These are phyloP conservation scores for Eulacestoma nigropectus DNA, from an alignment of 2,113 vertebrate species.

Conservation along the genomic window DNA sequence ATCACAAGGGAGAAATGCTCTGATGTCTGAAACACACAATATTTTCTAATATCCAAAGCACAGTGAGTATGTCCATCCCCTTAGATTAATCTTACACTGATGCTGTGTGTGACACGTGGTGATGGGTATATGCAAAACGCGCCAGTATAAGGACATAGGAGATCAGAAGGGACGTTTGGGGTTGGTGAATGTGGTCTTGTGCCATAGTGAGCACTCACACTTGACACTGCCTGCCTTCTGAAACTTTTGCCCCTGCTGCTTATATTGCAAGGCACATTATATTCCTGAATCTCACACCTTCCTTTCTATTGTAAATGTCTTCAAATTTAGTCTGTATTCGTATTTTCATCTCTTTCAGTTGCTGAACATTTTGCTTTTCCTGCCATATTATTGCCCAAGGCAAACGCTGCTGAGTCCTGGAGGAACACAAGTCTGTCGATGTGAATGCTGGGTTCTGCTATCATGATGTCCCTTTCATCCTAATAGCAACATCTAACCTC, in stretches of 20 bases:
- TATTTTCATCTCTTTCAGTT: not conserved
- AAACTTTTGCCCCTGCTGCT: not conserved
- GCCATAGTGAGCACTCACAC: not conserved
- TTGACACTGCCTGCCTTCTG: not conserved
- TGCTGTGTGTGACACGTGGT: not conserved
- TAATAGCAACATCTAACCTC: not conserved
- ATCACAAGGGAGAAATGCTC: not conserved
- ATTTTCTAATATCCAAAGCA: not conserved
- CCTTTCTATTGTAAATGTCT: not conserved
- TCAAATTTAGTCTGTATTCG: not conserved
- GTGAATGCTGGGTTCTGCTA: not conserved
- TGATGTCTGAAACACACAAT: not conserved
- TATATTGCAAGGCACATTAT: not conserved
- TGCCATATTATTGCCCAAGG: constrained; percentile 7
- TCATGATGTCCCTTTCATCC: not conserved
- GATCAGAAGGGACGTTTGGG: not conserved
- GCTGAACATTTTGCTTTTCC: not conserved
- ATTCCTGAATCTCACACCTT: not conserved
- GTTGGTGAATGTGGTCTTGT: not conserved
- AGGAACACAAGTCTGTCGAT: not conserved
- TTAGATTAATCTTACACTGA: not conserved
- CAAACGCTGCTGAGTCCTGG: not conserved
- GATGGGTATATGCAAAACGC: not conserved
- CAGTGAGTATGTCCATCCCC: not conserved
- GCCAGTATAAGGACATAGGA: not conserved